phyloP scores from a whole-genome alignment of 2,888 invertebrate species.

The Ornithoptera priamus region DNA sequence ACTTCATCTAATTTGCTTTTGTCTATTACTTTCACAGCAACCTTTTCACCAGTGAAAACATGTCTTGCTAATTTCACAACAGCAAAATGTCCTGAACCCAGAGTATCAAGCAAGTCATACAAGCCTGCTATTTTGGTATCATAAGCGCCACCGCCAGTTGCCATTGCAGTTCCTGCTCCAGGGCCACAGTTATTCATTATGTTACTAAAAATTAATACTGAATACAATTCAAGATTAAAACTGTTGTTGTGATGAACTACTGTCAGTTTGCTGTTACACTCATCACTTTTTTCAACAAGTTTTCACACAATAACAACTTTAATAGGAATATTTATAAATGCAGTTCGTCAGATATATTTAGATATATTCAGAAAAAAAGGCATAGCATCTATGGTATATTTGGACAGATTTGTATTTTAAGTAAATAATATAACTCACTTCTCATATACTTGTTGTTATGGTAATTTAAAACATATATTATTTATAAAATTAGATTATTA shows the following conservation, averaged over 20 bases:
- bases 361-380: slow-evolving; percentile 24
- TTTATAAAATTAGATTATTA: neutral
- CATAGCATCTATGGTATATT: slow-evolving; percentile 6
- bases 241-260: neutral
- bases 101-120: slow-evolving; percentile 97
- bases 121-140: slow-evolving; percentile 96
- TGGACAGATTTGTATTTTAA: neutral
- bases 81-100: slow-evolving; percentile 99
- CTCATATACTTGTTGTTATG: neutral
- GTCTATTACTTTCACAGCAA: slow-evolving; percentile 98
- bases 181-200: slow-evolving; percentile 64
- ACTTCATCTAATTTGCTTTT: slow-evolving; percentile 98
- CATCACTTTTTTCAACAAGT: neutral
- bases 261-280: neutral
- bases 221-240: neutral
- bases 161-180: slow-evolving; percentile 53
- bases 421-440: neutral
- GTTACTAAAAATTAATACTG: neutral
- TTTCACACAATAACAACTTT: slow-evolving; percentile 15
- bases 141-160: slow-evolving; percentile 77
- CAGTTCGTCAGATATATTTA: slow-evolving; percentile 23
- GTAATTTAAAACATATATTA: neutral
- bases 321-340: slow-evolving; percentile 6
- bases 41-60: slow-evolving; percentile 99
- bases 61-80: slow-evolving; percentile 98